A percentile compares a stretch with the other conserved stretches of the same genome.
Conservation (phyloP, 1,140 invertebrate genomes). For the Aplysia californica region DNA sequence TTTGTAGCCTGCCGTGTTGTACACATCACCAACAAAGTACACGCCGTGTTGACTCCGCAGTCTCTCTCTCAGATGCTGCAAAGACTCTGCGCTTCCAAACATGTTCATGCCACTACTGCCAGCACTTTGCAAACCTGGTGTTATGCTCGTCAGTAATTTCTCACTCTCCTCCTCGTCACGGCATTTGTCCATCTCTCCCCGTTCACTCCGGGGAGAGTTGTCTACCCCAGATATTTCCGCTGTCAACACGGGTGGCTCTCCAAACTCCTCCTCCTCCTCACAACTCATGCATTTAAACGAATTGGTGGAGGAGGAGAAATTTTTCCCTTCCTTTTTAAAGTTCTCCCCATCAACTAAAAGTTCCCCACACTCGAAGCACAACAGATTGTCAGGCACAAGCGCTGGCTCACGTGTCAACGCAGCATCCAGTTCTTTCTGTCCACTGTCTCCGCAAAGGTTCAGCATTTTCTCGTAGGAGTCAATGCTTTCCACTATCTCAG, state of each 20-base stretch:
- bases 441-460: slow-evolving; percentile 17
- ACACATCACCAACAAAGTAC: slow-evolving; percentile 4
- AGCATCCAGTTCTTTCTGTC: slow-evolving; percentile 13
- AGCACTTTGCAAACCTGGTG: neutral
- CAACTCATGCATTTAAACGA: slow-evolving; percentile 20
- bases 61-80: slow-evolving; percentile 13
- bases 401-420: slow-evolving; percentile 1
- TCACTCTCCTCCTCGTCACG: too few relatives aligned
- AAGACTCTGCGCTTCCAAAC: neutral
- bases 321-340: slow-evolving; percentile 4
- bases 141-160: too few relatives aligned
- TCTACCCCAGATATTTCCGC: too few relatives aligned
- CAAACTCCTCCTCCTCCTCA: slow-evolving; percentile 25
- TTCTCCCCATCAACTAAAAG: slow-evolving; percentile 18
- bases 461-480: slow-evolving; percentile 29
- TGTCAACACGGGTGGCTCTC: slow-evolving; percentile 16
- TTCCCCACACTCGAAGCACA: slow-evolving; percentile 28
- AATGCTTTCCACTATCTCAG: slow-evolving; percentile 22
- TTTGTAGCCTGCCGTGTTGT: neutral
- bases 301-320: neutral
- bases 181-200: too few relatives aligned
- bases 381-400: slow-evolving; percentile 8
- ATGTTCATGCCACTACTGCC: neutral
- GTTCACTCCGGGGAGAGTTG: too few relatives aligned
- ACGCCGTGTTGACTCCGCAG: slow-evolving; percentile 11